Conservation (phyloP, 2,113 vertebrate genomes). For the Strix uralensis region DNA sequence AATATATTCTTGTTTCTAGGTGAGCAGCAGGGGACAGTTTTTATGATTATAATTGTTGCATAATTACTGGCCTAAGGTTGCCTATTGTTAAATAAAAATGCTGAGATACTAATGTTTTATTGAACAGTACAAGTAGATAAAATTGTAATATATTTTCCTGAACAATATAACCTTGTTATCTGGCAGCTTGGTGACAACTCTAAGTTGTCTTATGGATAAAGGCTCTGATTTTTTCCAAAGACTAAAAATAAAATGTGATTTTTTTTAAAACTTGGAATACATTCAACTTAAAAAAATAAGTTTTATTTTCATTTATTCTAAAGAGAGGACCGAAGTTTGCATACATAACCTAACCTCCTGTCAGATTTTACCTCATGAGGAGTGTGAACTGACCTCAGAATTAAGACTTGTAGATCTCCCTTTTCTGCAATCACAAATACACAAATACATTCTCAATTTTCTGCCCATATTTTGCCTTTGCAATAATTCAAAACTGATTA, state of each 20-base stretch:
- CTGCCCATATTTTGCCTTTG: background rate
- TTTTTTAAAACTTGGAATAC: background rate
- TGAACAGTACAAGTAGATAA: conserved; percentile 78
- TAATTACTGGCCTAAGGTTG: conserved; percentile 84
- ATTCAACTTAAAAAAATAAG: background rate
- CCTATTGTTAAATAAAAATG: conserved; percentile 84
- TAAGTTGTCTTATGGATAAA: conserved; percentile 32
- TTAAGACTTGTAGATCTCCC: background rate
- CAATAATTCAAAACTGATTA: background rate
- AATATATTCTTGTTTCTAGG: conserved; percentile 84
- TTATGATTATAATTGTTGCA: conserved; percentile 85
- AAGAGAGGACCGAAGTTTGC: background rate
- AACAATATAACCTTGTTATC: conserved; percentile 71
- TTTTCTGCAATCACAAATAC: background rate
- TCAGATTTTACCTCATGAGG: background rate
- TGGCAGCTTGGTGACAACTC: conserved; percentile 66
- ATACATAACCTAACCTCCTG: background rate
- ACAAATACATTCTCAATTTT: background rate
- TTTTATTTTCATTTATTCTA: background rate
- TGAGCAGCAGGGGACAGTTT: conserved; percentile 80
- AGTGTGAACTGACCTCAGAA: background rate
- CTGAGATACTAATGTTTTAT: conserved; percentile 81
- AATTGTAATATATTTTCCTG: conserved; percentile 77
- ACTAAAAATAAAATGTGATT: conserved; percentile 21
- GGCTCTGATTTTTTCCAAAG: background rate